phyloP scores from a whole-genome alignment of 1,140 invertebrate species.

The Drosophila lini region DNA sequence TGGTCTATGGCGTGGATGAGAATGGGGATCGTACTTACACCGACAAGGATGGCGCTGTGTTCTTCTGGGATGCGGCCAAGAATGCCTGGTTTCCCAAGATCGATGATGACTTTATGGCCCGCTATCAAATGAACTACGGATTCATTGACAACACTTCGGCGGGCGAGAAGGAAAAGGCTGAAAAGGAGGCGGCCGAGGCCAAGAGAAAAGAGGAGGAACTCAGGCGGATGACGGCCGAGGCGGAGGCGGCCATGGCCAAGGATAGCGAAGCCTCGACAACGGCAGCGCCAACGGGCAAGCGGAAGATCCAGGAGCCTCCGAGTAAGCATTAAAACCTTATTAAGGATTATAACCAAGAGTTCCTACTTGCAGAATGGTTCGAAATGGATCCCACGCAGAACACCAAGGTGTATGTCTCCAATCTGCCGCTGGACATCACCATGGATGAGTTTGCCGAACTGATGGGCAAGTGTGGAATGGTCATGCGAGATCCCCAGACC shows the following conservation, averaged over 20 bases:
- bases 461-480: slow-evolving; percentile 98
- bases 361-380: slow-evolving; percentile 91
- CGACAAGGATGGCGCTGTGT: slow-evolving; percentile 95
- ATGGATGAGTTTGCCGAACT: slow-evolving; percentile 95
- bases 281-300: slow-evolving; percentile 60
- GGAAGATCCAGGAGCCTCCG: slow-evolving; percentile 85
- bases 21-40: slow-evolving; percentile 92
- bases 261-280: slow-evolving; percentile 31
- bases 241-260: slow-evolving; percentile 74
- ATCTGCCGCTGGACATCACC: slow-evolving; percentile 95
- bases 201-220: slow-evolving; percentile 71
- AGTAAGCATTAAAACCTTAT: slow-evolving; percentile 46
- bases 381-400: slow-evolving; percentile 96
- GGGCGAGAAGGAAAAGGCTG: slow-evolving; percentile 62
- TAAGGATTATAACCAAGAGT: not conserved
- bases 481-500: slow-evolving; percentile 93
- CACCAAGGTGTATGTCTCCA: slow-evolving; percentile 98
- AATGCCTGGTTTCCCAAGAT: slow-evolving; percentile 98
- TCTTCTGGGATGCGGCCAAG: slow-evolving; percentile 95
- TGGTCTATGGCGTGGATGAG: slow-evolving; percentile 88
- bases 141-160: slow-evolving; percentile 87
- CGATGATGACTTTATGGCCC: slow-evolving; percentile 98
- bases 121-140: slow-evolving; percentile 98
- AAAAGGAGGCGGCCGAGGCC: slow-evolving; percentile 61
- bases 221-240: slow-evolving; percentile 72